Base-by-base conservation (phyloP, 1,140 invertebrate species). In the Drosophila watanabei region DNA sequence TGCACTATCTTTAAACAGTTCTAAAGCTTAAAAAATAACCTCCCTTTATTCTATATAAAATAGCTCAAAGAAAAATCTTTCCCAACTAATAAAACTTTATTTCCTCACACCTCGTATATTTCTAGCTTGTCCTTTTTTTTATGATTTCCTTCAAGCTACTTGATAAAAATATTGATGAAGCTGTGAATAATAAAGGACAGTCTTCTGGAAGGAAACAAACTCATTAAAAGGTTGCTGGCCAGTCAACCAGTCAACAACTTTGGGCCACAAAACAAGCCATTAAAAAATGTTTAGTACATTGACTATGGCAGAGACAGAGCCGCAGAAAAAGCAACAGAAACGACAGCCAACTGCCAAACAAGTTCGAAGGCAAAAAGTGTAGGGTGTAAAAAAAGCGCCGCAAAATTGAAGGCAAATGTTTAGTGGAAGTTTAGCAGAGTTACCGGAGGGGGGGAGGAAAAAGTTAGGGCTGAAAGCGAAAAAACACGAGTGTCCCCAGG, bases 371-470 rank as follows among this genome's bases (percentile, higher is more conserved):
- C 48, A 41, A 64, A 30, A 76, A 75, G 35, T 57, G 54, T 57
- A 57, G 45, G 37, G 30, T 18, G 32, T 69, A 65, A 56, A 71
- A 57, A 81, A 54, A 39, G 33, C 20, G 54, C 54, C 57, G 33
- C 58, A 72, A 88, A 88, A 84, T 81, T 84, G 80, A 88, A 88
- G 85, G 81, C 65, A 88, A 88, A 89, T 88, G 81, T 81, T 88
- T 84, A 72, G 85, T 68, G 73, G 69, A 78, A 80, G 82, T 77
- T 85, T 63, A 59, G 79, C 57, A 70, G 65, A 82, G 71, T 65
- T 66, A 77, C 43, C 24, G 20, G 7, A 3, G 41, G 37, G 45
- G 18, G 37, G 41, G 18, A n/a, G 41, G 39, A 49, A 79, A 76
- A 71, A 82, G 52, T 76, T 79, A 28, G 16, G 54, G 37, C 28